These are phyloP conservation scores for Podotricha telesiphe DNA, from an alignment of 2,888 invertebrate species.

Conservation along the genomic window DNA sequence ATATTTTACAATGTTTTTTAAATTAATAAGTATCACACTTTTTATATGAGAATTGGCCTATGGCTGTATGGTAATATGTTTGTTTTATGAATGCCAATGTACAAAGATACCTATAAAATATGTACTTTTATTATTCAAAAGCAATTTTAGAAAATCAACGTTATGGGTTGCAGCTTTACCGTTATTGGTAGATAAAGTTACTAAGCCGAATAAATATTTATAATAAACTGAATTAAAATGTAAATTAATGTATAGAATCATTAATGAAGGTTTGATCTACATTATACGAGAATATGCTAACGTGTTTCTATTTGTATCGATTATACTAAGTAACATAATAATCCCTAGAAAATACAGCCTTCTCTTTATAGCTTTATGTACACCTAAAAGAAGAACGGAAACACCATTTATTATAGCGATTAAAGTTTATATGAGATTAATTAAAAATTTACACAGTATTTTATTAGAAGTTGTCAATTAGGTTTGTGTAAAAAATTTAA, in stretches of 20 bases:
- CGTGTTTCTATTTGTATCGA: slow-evolving; percentile 49
- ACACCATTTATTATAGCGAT: slow-evolving; percentile 18
- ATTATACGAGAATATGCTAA: slow-evolving; percentile 52
- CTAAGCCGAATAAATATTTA: slow-evolving; percentile 66
- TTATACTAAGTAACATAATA: slow-evolving; percentile 44
- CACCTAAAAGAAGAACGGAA: slow-evolving; percentile 21
- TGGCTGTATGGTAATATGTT: background rate
- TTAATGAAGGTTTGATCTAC: slow-evolving; percentile 59
- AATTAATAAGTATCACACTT: no score
- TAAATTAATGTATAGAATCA: slow-evolving; percentile 69
- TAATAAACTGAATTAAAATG: slow-evolving; percentile 67
- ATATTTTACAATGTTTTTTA: no score
- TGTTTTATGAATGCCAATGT: background rate
- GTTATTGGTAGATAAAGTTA: slow-evolving; percentile 64
- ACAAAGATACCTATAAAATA: slow-evolving; percentile 4
- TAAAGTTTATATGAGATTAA: slow-evolving; percentile 6
- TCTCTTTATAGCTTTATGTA: slow-evolving; percentile 27
- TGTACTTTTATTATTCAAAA: slow-evolving; percentile 26
- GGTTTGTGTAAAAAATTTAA: background rate
- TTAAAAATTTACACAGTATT: slow-evolving; percentile 1
- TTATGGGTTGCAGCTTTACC: slow-evolving; percentile 46
- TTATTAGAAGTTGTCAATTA: background rate
- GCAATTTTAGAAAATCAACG: slow-evolving; percentile 47
- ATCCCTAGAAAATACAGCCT: slow-evolving; percentile 38
- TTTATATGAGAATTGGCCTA: background rate